phyloP scores from a whole-genome alignment of 2,888 invertebrate species.

The Lagria hirta region DNA sequence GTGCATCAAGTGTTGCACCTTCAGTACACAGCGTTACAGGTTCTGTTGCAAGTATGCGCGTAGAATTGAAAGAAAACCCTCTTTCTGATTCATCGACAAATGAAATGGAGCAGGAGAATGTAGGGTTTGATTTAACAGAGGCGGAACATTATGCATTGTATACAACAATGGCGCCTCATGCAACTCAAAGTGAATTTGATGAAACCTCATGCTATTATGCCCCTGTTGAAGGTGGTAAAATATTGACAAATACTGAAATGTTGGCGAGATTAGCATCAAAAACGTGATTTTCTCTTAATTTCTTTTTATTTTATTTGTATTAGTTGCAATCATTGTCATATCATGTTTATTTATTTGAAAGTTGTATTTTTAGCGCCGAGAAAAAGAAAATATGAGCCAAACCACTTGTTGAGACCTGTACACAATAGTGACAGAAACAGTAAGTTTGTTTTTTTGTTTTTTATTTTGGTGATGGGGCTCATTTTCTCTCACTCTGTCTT shows the following conservation, averaged over 20 bases:
- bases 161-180: slow-evolving; percentile 82
- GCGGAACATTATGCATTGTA: slow-evolving; percentile 88
- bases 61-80: slow-evolving; percentile 62
- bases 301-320: slow-evolving; percentile 27
- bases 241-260: slow-evolving; percentile 53
- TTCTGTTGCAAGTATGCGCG: slow-evolving; percentile 58
- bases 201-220: slow-evolving; percentile 86
- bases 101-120: slow-evolving; percentile 26
- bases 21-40: slow-evolving; percentile 43
- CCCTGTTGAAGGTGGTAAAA: slow-evolving; percentile 77
- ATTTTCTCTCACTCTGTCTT: not conserved
- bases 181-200: slow-evolving; percentile 85
- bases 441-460: slow-evolving; percentile 53
- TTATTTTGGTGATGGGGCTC: slow-evolving; percentile 31
- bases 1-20: slow-evolving; percentile 43
- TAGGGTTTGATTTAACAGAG: slow-evolving; percentile 69
- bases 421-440: slow-evolving; percentile 52
- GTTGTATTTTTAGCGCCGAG: slow-evolving; percentile 57
- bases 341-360: slow-evolving; percentile 20
- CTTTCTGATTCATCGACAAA: slow-evolving; percentile 24
- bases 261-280: slow-evolving; percentile 37
- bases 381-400: slow-evolving; percentile 60
- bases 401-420: slow-evolving; percentile 55
- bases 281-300: slow-evolving; percentile 29
- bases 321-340: slow-evolving; percentile 7